Base-by-base conservation (phyloP, 2,113 vertebrate species). In the Sphaerodactylus townsendi region DNA sequence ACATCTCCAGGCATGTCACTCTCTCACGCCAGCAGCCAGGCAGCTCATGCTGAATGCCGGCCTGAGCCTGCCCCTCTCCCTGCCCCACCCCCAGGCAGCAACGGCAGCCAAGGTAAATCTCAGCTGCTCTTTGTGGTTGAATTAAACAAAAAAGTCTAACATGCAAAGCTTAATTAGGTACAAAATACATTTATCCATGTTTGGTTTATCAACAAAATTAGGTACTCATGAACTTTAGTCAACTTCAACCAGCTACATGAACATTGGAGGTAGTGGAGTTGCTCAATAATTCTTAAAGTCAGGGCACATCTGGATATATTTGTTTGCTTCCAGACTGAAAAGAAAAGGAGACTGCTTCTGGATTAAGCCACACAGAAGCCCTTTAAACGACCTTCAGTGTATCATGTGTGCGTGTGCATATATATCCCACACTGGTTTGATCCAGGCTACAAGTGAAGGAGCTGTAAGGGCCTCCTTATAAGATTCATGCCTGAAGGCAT, bases 161-260 rank as follows among this genome's bases (percentile, higher is more conserved):
- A 66, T 75, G 44, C 30, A 59, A 64, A 13, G 39, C 19, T 72
- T 74, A 82, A 64, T 44, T n/a, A 83, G 35, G 33, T 68, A 76
- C 41, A 75, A 83, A 83, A 68, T 37, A 33, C 15, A 68, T 50
- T 23, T 48, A 48, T 37, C 25, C n/a, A 39, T 76, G 44, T 68
- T 83, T 83, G 44, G 44, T 11, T 50, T 75, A 28, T 66, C 65
- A 83, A 83, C n/a, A n/a, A 19, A 65, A 83, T 66, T 33, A 77
- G 62, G 39, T 25, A 25, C 59, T 35, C 44, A 14, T 48, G 37
- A 44, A 35, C 74, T 59, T 84, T 44, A 71, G 66, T 62, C 62
- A 68, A 68, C 35, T 17, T 10, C 64, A 84, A 44, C 30, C 41
- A 56, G 3, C 59, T 50, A 28, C 33, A 33, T 77, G 65, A 77